These are phyloP conservation scores for Lateolabrax maculatus DNA, from an alignment of 2,797 vertebrate species.

Conservation along the genomic window DNA sequence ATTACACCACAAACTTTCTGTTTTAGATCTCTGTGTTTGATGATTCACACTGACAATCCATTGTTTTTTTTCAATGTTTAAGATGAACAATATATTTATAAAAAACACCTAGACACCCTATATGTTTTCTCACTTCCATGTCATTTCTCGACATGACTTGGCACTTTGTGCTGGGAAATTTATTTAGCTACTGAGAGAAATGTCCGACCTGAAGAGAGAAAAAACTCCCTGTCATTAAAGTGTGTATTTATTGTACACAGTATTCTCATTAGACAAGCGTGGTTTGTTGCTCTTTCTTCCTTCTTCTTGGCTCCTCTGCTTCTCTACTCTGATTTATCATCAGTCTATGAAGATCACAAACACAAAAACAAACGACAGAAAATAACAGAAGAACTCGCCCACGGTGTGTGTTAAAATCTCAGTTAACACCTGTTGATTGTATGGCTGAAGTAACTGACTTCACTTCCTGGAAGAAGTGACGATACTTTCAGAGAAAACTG, in stretches of 20 bases:
- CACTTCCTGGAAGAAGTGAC: slow-evolving; percentile 47
- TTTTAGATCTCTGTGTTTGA: slow-evolving; percentile 8
- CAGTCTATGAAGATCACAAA: slow-evolving; percentile 53
- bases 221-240: slow-evolving; percentile 10
- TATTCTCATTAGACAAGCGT: neutral
- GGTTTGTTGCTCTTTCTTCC: neutral
- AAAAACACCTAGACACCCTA: neutral
- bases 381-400: neutral
- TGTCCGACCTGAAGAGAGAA: slow-evolving; percentile 12
- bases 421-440: slow-evolving; percentile 7
- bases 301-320: neutral
- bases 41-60: neutral
- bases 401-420: neutral
- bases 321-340: slow-evolving; percentile 44
- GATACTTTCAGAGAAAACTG: neutral
- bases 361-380: neutral
- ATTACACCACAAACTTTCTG: slow-evolving; percentile 8
- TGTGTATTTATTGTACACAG: neutral
- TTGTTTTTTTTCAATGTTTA: neutral
- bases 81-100: neutral
- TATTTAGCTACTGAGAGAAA: slow-evolving; percentile 28
- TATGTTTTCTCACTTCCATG: slow-evolving; percentile 29
- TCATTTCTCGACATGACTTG: slow-evolving; percentile 25
- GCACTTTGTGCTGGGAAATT: slow-evolving; percentile 14
- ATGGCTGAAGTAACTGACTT: neutral